phyloP scores from a whole-genome alignment of 2,888 invertebrate genomes.

The Calameuta filiformis region DNA sequence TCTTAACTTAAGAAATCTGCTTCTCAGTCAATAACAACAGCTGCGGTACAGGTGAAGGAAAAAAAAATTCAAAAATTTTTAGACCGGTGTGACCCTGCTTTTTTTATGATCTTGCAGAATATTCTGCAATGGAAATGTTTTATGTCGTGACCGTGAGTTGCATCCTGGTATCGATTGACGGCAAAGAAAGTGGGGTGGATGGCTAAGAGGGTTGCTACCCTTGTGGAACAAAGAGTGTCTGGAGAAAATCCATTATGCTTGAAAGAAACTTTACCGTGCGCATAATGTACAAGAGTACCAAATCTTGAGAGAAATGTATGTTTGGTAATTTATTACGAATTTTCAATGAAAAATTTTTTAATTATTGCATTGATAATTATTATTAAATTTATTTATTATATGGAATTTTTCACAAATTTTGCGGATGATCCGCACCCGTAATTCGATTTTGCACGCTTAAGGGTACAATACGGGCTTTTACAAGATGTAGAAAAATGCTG shows the following conservation, averaged over 20 bases:
- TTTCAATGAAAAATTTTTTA: not conserved
- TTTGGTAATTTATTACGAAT: not conserved
- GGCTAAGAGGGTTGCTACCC: slow-evolving; percentile 42
- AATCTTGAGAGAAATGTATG: not conserved
- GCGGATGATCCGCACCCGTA: too few species aligned
- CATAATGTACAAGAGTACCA: not conserved
- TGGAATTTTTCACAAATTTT: not conserved
- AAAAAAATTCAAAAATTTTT: not conserved
- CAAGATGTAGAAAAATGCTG: not conserved
- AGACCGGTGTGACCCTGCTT: not conserved
- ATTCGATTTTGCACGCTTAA: not conserved
- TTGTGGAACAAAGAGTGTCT: slow-evolving; percentile 45
- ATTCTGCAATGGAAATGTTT: slow-evolving; percentile 12
- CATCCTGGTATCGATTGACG: slow-evolving; percentile 44
- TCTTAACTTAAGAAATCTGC: not conserved
- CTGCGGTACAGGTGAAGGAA: not conserved
- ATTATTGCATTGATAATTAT: too few species aligned
- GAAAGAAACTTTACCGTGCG: not conserved
- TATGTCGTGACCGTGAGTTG: slow-evolving; percentile 32
- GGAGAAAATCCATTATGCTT: slow-evolving; percentile 30
- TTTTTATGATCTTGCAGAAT: not conserved
- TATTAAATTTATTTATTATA: not conserved
- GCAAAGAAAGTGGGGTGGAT: slow-evolving; percentile 44
- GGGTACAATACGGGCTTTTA: not conserved
- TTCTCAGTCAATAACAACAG: not conserved